Conservation (phyloP, 2,113 vertebrate species). For the Pimephales promelas region DNA sequence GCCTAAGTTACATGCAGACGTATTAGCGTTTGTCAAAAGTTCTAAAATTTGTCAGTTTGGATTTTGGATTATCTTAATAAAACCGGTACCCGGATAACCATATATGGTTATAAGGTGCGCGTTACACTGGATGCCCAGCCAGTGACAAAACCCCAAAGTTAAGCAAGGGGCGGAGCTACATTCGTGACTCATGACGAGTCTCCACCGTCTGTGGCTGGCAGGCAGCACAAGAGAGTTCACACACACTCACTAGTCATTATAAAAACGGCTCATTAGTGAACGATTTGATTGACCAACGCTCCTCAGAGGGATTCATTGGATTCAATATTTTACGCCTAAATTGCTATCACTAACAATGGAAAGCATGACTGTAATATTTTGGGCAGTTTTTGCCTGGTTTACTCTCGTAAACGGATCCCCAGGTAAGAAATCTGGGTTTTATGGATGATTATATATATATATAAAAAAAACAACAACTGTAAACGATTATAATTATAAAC, state of each 20-base stretch:
- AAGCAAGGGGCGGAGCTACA: neutral
- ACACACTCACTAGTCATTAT: too few species aligned
- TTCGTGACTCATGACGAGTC: slow-evolving; percentile 10
- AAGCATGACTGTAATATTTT: neutral
- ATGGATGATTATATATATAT: neutral
- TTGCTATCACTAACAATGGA: neutral
- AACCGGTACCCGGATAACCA: slow-evolving; percentile 25
- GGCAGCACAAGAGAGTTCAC: neutral
- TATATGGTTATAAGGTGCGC: slow-evolving; percentile 29
- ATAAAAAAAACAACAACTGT: too few species aligned
- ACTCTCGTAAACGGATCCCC: slow-evolving; percentile 7
- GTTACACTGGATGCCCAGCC: neutral
- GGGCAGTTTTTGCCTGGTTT: neutral
- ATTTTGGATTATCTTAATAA: neutral
- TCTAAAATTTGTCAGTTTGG: neutral
- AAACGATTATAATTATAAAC: neutral
- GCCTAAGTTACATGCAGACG: neutral
- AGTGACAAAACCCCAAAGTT: slow-evolving; percentile 45
- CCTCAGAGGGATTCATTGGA: neutral
- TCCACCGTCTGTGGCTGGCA: neutral
- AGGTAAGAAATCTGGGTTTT: slow-evolving; percentile 16
- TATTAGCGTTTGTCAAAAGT: neutral
- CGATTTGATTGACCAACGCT: neutral
- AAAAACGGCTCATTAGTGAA: neutral
- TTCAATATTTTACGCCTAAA: too few species aligned